A percentile compares a stretch with the other conserved stretches of the same genome.
These are phyloP conservation scores for Ostrea edulis DNA, from an alignment of 1,140 invertebrate species.

Conservation along the genomic window DNA sequence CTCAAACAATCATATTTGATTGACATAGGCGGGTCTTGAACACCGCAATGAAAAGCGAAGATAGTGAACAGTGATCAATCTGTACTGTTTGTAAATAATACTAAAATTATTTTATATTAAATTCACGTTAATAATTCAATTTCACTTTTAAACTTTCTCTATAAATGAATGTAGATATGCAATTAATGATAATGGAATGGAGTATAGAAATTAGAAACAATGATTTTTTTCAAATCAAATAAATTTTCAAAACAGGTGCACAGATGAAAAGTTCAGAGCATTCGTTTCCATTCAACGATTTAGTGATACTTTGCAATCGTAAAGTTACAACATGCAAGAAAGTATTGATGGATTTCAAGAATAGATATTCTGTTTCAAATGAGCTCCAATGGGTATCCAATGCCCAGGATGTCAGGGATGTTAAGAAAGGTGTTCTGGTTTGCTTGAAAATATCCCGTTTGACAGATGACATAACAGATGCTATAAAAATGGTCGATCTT, in stretches of 20 bases:
- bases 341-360: neutral
- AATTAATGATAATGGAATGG: too few species aligned
- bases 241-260: neutral
- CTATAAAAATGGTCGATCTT: neutral
- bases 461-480: neutral
- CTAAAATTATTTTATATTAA: too few species aligned
- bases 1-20: too few species aligned
- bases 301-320: neutral
- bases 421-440: neutral
- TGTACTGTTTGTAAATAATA: too few species aligned
- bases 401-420: neutral
- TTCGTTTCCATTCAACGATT: neutral
- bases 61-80: too few species aligned
- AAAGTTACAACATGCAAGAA: neutral
- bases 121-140: too few species aligned
- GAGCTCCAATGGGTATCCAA: neutral
- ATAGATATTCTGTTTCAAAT: neutral
- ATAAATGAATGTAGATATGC: too few species aligned
- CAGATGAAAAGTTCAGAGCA: neutral
- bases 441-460: neutral
- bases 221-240: too few species aligned
- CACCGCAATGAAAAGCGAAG: too few species aligned
- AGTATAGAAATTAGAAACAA: too few species aligned
- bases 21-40: too few species aligned
- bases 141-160: too few species aligned